Conservation (phyloP, 2,113 vertebrate species). For the Triplophysa siluroides region DNA sequence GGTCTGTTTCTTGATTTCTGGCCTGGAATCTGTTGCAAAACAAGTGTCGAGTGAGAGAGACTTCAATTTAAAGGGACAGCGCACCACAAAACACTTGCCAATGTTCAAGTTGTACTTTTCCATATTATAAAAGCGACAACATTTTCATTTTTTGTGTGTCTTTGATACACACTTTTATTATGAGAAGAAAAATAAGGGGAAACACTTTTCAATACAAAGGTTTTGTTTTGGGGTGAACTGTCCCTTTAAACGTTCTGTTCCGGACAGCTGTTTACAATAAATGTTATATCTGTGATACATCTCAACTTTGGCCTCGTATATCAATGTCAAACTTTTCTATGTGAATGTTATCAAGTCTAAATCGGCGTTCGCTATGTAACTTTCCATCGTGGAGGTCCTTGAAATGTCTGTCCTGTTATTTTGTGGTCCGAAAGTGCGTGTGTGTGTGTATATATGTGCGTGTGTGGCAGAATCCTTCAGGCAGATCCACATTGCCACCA, state of each 20-base stretch:
- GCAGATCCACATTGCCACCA: slow-evolving; percentile 31
- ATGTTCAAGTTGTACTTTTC: neutral
- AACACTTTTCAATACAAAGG: neutral
- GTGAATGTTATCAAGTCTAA: slow-evolving; percentile 13
- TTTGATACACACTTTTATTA: neutral
- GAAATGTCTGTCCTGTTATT: slow-evolving; percentile 2
- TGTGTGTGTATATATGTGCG: slow-evolving; percentile 35
- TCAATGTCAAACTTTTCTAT: neutral
- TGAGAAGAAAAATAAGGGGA: too few relatives aligned
- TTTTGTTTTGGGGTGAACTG: neutral
- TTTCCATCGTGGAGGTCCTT: slow-evolving; percentile 29
- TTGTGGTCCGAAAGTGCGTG: slow-evolving; percentile 28
- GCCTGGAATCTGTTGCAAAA: slow-evolving; percentile 84
- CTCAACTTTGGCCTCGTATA: neutral
- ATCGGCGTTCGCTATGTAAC: slow-evolving; percentile 14
- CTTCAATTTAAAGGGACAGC: neutral
- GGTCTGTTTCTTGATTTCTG: slow-evolving; percentile 72
- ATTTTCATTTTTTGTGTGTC: too few relatives aligned
- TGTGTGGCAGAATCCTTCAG: slow-evolving; percentile 39
- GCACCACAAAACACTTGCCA: neutral
- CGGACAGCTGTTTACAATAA: slow-evolving; percentile 5
- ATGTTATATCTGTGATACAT: neutral
- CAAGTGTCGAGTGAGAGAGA: slow-evolving; percentile 19
- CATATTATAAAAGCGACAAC: neutral
- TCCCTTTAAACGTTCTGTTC: neutral